Base-by-base conservation (phyloP, 2,797 vertebrate genomes). In the Phalloptychus januarius region DNA sequence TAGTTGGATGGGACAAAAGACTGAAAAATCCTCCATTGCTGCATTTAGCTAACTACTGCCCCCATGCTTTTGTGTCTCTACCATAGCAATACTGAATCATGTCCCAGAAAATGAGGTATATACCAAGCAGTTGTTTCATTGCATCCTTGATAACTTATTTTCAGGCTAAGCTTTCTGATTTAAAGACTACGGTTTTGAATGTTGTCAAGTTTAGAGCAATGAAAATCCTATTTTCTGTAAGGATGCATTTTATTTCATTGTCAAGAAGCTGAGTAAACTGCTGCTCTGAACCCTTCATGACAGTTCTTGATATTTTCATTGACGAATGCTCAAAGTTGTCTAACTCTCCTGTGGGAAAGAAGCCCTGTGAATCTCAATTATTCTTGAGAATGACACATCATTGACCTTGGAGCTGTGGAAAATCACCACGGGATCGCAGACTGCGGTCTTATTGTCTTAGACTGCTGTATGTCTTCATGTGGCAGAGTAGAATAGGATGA, bases 351-450 rank as follows among this genome's bases (percentile, higher is more conserved):
- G 77, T 74, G 76, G 79, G 77, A 71, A 85, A 73, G 72, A 61
- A 70, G 69, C 58, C 28, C 58, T 48, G 33, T 56, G 36, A 80
- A 87, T 89, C 72, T 75, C 73, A 84, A 81, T 89, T 91, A 83
- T 83, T 79, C 85, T 79, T 84, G 71, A 86, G 83, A 82, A 82
- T 88, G 86, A 83, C 84, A 88, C 48, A 5, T 79, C 74, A 82
- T 83, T 93, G 89, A 93, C 88, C 90, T 94, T 88, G 83, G 87
- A 91, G 82, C 77, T 8, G 58, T 76, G 79, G 74, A 85, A 89
- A 84, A 83, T 89, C 85, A 74, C 81, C 18, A 46, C 79, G 83
- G 83, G 84, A 84, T 86, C 18, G 40, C 28, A 46, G 38, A 36
- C 72, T 80, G 79, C 52, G 70, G 50, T 56, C 36, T 78, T 83